These are phyloP conservation scores for Brachionichthys hirsutus DNA, from an alignment of 2,113 vertebrate species.

Conservation along the genomic window DNA sequence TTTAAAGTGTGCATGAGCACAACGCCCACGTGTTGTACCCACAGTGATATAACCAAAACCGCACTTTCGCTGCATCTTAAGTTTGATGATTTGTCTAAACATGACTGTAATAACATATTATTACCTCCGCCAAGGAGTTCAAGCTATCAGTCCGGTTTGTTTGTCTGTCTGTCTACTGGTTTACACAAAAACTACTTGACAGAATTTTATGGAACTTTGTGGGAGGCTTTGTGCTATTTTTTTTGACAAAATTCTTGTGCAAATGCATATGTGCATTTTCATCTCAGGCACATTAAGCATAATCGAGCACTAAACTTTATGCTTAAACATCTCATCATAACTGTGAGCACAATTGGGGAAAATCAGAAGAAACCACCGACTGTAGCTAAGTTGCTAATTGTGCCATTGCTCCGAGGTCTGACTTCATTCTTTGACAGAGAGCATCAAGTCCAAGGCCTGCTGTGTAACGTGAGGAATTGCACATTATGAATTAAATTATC, in stretches of 20 bases:
- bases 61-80: too few relatives aligned
- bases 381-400: slow-evolving; percentile 18
- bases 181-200: too few relatives aligned
- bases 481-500: slow-evolving; percentile 23
- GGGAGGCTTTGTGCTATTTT: too few relatives aligned
- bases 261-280: background rate
- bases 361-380: slow-evolving; percentile 16
- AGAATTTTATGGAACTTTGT: too few relatives aligned
- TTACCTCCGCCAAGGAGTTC: too few relatives aligned
- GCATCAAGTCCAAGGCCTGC: slow-evolving; percentile 58
- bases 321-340: background rate
- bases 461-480: slow-evolving; percentile 40
- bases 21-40: too few relatives aligned
- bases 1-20: background rate
- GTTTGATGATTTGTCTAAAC: too few relatives aligned
- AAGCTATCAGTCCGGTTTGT: too few relatives aligned
- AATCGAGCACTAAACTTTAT: background rate
- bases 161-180: too few relatives aligned
- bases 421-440: slow-evolving; percentile 58
- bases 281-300: background rate
- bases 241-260: background rate
- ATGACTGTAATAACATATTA: too few relatives aligned
- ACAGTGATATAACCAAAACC: too few relatives aligned
- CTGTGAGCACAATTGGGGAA: slow-evolving; percentile 7
- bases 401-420: slow-evolving; percentile 10